Evolutionary conservation across 2,888 invertebrate genomes (phyloP).

Genomic region (Portevinia maculata): DNA sequence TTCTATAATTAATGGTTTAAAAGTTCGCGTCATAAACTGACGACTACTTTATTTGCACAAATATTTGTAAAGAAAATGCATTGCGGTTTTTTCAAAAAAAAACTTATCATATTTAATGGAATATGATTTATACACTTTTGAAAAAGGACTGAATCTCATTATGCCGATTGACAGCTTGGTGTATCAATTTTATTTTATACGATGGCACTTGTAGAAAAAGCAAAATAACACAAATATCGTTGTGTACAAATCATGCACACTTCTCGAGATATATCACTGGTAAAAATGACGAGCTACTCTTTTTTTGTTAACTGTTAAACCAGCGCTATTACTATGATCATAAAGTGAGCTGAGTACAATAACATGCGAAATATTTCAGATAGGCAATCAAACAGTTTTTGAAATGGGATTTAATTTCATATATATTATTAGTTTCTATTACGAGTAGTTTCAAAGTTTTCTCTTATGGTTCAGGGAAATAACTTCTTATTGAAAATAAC

Average conservation of each 20-base stretch:
- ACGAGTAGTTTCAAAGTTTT: too few relatives aligned
- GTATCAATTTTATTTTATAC: slow-evolving; percentile 14
- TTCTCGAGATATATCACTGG: background rate
- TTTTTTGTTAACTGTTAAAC: background rate
- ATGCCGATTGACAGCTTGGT: slow-evolving; percentile 6
- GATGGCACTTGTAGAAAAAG: slow-evolving; percentile 11
- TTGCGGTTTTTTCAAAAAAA: background rate
- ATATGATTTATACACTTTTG: too few relatives aligned
- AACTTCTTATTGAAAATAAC: too few relatives aligned
- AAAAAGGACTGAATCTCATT: slow-evolving; percentile 4
- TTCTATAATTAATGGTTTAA: background rate
- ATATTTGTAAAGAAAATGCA: background rate
- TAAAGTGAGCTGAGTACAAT: background rate
- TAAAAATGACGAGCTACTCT: background rate
- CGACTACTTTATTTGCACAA: background rate
- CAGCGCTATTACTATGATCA: background rate
- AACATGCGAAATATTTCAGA: too few relatives aligned
- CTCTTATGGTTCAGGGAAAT: too few relatives aligned
- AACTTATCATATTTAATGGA: slow-evolving; percentile 10
- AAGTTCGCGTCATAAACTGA: background rate
- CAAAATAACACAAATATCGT: background rate
- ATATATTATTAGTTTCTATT: too few relatives aligned
- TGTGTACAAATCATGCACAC: background rate
- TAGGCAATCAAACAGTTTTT: too few relatives aligned
- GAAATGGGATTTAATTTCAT: too few relatives aligned